Evolutionary conservation across 2,797 vertebrate genomes (phyloP).

Genomic region (Phalanger gymnotis): DNA sequence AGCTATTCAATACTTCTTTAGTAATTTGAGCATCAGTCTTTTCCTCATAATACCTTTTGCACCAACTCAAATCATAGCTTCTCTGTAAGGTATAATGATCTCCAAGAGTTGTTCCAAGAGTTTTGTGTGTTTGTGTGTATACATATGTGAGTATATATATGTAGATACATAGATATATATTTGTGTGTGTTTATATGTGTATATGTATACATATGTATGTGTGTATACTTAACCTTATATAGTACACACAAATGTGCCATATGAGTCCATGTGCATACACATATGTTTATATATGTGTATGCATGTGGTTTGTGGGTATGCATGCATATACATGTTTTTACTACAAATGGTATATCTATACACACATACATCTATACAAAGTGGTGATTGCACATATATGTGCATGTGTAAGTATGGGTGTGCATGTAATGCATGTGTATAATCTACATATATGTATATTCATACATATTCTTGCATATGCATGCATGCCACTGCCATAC

Average conservation of each 20-base stretch:
- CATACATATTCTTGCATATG: too few relatives aligned
- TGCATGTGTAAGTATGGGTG: background rate
- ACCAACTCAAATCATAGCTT: background rate
- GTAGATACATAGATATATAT: background rate
- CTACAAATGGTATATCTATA: background rate
- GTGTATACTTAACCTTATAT: too few relatives aligned
- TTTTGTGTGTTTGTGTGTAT: background rate
- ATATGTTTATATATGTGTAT: too few relatives aligned
- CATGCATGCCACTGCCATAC: too few relatives aligned
- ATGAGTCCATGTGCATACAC: too few relatives aligned
- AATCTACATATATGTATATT: too few relatives aligned
- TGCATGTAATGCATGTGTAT: background rate
- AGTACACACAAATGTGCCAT: too few relatives aligned
- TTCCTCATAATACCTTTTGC: background rate
- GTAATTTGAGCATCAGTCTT: background rate
- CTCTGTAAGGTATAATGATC: background rate
- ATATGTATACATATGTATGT: too few relatives aligned
- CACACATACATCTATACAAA: background rate
- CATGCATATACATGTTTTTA: background rate
- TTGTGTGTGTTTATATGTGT: fast-evolving
- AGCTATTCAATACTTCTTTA: background rate
- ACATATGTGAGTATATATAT: background rate
- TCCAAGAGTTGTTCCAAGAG: background rate
- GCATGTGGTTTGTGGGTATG: too few relatives aligned
- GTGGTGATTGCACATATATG: background rate